Conservation (phyloP, 2,113 vertebrate species). For the Thymallus thymallus region DNA sequence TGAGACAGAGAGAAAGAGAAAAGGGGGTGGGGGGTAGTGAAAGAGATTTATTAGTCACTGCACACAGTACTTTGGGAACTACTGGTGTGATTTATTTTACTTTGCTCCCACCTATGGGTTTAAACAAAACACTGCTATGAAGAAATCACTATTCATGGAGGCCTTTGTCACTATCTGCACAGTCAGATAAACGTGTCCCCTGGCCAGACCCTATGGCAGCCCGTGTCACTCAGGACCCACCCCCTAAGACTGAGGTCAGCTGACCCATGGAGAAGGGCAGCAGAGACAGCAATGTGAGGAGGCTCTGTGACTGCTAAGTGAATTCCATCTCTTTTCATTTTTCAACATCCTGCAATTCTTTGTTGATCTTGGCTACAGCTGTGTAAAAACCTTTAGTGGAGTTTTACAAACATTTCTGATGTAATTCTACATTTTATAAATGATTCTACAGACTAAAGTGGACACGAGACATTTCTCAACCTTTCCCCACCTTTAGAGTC, state of each 20-base stretch:
- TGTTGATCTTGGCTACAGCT: background rate
- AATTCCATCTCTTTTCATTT: no score
- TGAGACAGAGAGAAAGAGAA: background rate
- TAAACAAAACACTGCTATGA: conserved; percentile 8
- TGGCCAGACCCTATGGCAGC: conserved; percentile 22
- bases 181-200: conserved; percentile 43
- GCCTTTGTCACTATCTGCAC: conserved; percentile 38
- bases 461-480: background rate
- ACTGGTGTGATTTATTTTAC: no score
- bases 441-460: background rate
- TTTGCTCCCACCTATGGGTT: conserved; percentile 54
- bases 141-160: conserved; percentile 10
- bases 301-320: background rate
- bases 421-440: background rate
- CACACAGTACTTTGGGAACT: no score
- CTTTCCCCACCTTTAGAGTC: conserved; percentile 79
- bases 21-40: background rate
- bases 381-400: background rate
- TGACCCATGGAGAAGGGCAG: conserved; percentile 17
- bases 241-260: conserved; percentile 17
- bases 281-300: conserved; percentile 18
- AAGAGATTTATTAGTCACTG: no score
- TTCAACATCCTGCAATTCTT: background rate
- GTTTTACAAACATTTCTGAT: background rate
- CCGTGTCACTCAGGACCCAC: conserved; percentile 19